A percentile compares a stretch with the other conserved stretches of the same genome.
Evolutionary conservation across 1,140 invertebrate genomes (phyloP).

Genomic region (Formica selysi): DNA sequence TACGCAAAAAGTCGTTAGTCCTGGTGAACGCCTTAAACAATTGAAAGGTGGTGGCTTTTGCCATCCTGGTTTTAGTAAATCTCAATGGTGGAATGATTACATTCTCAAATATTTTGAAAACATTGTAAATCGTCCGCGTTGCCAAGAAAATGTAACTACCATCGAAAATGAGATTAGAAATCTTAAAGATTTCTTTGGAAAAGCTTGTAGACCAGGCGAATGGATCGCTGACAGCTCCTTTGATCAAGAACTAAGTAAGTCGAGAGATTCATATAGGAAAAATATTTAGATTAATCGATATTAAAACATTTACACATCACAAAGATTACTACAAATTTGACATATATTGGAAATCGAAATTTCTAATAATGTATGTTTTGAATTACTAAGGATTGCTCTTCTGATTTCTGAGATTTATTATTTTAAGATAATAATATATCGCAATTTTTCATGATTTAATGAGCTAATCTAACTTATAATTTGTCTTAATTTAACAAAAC

Average conservation of each 20-base stretch:
- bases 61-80: constrained; percentile 88
- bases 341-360: no score
- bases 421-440: no score
- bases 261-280: background rate
- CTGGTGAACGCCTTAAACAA: constrained; percentile 81
- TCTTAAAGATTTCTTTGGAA: constrained; percentile 87
- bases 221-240: constrained; percentile 87
- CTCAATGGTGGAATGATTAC: constrained; percentile 87
- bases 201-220: constrained; percentile 89
- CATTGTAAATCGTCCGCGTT: constrained; percentile 77
- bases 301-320: no score
- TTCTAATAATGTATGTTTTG: no score
- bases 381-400: no score
- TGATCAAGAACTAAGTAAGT: constrained; percentile 88
- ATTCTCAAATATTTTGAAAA: constrained; percentile 88
- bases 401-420: no score
- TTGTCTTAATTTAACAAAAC: no score
- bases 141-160: constrained; percentile 79
- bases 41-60: constrained; percentile 87
- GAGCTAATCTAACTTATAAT: no score
- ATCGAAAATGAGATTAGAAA: constrained; percentile 87
- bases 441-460: no score
- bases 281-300: background rate
- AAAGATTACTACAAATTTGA: background rate
- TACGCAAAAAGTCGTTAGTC: constrained; percentile 10